A percentile compares a stretch with the other conserved stretches of the same genome.
Evolutionary conservation across 2,113 vertebrate genomes (phyloP).

Genomic region (Protobothrops flavoviridis): DNA sequence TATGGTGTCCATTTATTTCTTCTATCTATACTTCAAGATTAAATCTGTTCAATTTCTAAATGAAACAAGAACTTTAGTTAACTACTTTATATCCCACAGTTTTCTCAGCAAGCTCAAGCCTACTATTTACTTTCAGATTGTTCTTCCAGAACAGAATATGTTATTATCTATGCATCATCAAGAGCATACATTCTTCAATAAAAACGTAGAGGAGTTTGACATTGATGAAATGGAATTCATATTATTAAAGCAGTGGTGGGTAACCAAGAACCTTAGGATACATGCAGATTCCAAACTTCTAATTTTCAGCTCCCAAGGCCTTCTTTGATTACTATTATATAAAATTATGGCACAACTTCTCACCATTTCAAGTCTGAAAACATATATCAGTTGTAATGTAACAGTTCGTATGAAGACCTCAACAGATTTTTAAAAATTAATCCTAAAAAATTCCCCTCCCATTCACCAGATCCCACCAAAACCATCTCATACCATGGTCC

Average conservation of each 20-base stretch:
- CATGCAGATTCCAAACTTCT: neutral
- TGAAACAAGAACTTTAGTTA: conserved; percentile 44
- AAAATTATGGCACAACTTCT: neutral
- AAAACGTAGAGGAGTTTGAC: conserved; percentile 46
- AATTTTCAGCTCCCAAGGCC: neutral
- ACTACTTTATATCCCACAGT: conserved; percentile 37
- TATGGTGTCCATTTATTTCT: conserved; percentile 58
- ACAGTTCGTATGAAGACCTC: neutral
- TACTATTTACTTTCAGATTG: conserved; percentile 16
- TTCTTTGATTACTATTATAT: neutral
- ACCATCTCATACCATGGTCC: neutral
- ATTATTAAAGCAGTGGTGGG: neutral
- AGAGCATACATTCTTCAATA: conserved; percentile 37
- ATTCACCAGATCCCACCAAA: neutral
- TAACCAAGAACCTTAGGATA: neutral
- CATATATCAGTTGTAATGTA: neutral
- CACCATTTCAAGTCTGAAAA: neutral
- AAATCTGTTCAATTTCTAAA: conserved; percentile 59
- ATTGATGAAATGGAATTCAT: conserved; percentile 27
- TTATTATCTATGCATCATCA: conserved; percentile 32
- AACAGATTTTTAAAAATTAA: neutral
- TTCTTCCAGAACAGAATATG: conserved; percentile 37
- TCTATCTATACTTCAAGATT: conserved; percentile 56
- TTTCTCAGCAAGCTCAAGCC: conserved; percentile 24
- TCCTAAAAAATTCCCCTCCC: neutral